Base-by-base conservation (phyloP, 2,113 vertebrate genomes). In the Phalacrocorax aristotelis region DNA sequence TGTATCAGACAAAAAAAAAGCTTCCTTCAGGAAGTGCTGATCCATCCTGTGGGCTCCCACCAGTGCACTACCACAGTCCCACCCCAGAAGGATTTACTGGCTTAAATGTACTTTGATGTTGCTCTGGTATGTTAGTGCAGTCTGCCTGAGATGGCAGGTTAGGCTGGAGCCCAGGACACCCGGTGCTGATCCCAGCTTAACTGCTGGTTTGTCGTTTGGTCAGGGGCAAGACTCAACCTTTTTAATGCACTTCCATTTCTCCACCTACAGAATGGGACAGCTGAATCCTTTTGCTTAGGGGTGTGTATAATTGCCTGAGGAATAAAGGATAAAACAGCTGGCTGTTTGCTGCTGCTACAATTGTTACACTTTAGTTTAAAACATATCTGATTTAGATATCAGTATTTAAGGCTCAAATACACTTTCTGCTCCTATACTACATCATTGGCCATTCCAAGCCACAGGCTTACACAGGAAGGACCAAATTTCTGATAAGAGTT, bases 361-460 rank as follows among this genome's bases (percentile, higher is more conserved):
- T 9, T 34, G 29, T 52, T 49, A 23, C 0, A 0, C 14, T 72
- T 79, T 4, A 27, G 7, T 32, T 71, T 14, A 58, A 90, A 83
- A 32, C 13, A 7, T 20, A 15, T 36, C 8, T 14, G n/a, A 38
- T 76, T 79, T 79, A 57, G 17, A 13, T n/a, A 61, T 19, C 6
- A 13, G 10, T 27, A 23, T 77, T 80, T 54, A 46, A 86, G 76
- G 74, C 10, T 16, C 9, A 46, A 23, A 42, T 29, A 36, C 1
- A 8, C 6, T 61, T 51, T 44, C 29, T 49, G 3, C 36, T 77
- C 25, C 32, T 52, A 0, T 40, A 34, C 23, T 51, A 4, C 61
- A 7, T 57, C 13, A 18, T 2, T 38, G 7, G 11, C 44, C 2
- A 2, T 83, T 60, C 3, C 0, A 3, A 51, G 10, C 21, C 69